Base-by-base conservation (phyloP, 2,113 vertebrate genomes). In the Vidua chalybeata region DNA sequence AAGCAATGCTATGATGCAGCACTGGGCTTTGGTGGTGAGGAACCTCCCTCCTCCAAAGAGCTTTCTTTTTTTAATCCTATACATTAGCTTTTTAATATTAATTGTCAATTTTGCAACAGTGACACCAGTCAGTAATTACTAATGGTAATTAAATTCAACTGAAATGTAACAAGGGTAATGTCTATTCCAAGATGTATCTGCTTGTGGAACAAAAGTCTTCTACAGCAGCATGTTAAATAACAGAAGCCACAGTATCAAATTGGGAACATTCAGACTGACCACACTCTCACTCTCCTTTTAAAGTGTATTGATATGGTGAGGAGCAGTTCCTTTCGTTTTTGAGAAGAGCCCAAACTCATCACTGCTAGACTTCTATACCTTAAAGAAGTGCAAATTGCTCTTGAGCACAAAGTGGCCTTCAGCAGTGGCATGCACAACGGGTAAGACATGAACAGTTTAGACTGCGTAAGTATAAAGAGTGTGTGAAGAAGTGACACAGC, bases 161-260 rank as follows among this genome's bases (percentile, higher is more conserved):
- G 58, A 87, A 83, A 82, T 55, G 43, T 77, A 80, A 88, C 56
- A 77, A 55, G 80, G 61, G 76, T 86, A 86, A 94, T 84, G 30
- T 77, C 39, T 64, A 10, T 46, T 76, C 58, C 7, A 17, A 90
- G 62, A n/a, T 3, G 15, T 24, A 55, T 35, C 55, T 21, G 39
- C 30, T 69, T 51, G 48, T 0, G 4, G 72, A 80, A 54, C 54
- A 73, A 85, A 82, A 69, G 49, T 31, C 49, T 84, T 68, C 59
- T 68, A 64, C 12, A 61, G 71, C 37, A 69, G 63, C 1, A 0
- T 7, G 1, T 43, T 58, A 69, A 85, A 35, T 48, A 78, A 64
- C 23, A 43, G 28, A 35, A 80, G 49, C 13, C 23, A 28, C 10
- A 13, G 30, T 7, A 12, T 19, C 48, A 67, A 61, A 58, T 45